These are phyloP conservation scores for Drosophila erecta DNA, from an alignment of 1,140 invertebrate genomes.

Conservation along the genomic window DNA sequence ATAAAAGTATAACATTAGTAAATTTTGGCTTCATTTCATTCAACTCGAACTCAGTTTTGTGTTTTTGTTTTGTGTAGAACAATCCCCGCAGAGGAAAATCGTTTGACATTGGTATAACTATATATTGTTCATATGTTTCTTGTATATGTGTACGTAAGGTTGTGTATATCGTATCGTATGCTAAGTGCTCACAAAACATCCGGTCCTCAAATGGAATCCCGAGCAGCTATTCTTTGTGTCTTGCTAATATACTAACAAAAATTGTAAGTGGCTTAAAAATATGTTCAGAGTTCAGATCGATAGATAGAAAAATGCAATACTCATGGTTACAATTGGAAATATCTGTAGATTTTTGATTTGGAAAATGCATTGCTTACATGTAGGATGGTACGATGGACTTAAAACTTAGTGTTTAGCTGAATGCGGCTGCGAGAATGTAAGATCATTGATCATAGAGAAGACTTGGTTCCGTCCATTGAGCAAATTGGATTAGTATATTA, in stretches of 20 bases:
- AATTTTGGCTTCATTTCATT: constrained; percentile 76
- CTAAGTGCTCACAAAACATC: constrained; percentile 19
- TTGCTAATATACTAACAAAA: constrained; percentile 42
- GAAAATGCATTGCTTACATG: constrained; percentile 65
- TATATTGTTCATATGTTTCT: constrained; percentile 51
- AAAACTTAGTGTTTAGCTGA: constrained; percentile 24
- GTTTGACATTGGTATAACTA: constrained; percentile 33
- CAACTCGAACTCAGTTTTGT: constrained; percentile 48
- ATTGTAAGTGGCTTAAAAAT: constrained; percentile 52
- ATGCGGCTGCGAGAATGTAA: constrained; percentile 33
- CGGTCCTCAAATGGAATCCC: constrained; percentile 14
- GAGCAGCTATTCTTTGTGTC: constrained; percentile 8
- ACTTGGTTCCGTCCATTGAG: constrained; percentile 43
- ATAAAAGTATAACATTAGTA: constrained; percentile 65
- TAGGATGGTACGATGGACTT: constrained; percentile 24
- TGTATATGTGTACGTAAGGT: constrained; percentile 44
- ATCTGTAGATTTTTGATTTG: constrained; percentile 35
- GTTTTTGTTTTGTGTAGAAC: constrained; percentile 21
- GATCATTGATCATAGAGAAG: constrained; percentile 39
- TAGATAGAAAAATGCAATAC: constrained; percentile 69
- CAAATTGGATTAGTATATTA: constrained; percentile 54
- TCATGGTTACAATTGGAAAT: constrained; percentile 63
- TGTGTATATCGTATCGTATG: constrained; percentile 44
- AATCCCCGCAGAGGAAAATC: constrained; percentile 7
- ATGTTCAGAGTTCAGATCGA: constrained; percentile 33